phyloP scores from a whole-genome alignment of 2,797 vertebrate species.

The Hapalemur alaotrensis region DNA sequence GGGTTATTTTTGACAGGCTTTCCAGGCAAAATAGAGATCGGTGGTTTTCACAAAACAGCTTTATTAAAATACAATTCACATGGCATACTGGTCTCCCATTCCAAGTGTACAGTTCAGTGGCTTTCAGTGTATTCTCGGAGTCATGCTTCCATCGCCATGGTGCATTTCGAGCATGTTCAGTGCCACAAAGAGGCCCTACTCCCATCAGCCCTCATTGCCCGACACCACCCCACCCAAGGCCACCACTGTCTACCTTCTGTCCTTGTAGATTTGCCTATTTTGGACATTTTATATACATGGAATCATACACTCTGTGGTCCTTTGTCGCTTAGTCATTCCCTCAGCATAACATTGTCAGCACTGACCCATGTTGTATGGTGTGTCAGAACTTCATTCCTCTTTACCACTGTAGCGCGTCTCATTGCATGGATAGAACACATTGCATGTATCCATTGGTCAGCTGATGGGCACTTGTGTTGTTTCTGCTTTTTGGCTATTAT shows the following conservation, averaged over 20 bases:
- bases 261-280: background rate
- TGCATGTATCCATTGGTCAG: background rate
- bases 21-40: background rate
- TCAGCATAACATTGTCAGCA: background rate
- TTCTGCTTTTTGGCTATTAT: background rate
- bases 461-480: background rate
- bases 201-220: background rate
- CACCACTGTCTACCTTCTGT: background rate
- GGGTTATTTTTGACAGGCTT: background rate
- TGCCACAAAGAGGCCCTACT: background rate
- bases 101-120: background rate
- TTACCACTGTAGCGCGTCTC: background rate
- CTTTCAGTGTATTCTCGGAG: background rate
- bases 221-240: background rate
- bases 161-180: background rate
- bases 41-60: background rate
- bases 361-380: rapidly evolving
- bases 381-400: background rate
- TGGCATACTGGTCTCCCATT: background rate
- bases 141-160: background rate
- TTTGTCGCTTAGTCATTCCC: background rate
- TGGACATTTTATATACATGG: background rate
- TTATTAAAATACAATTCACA: slow-evolving; percentile 2
- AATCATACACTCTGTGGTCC: background rate
- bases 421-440: background rate